Evolutionary conservation across 2,888 invertebrate species (phyloP).

Genomic region (Drosophila borborema): DNA sequence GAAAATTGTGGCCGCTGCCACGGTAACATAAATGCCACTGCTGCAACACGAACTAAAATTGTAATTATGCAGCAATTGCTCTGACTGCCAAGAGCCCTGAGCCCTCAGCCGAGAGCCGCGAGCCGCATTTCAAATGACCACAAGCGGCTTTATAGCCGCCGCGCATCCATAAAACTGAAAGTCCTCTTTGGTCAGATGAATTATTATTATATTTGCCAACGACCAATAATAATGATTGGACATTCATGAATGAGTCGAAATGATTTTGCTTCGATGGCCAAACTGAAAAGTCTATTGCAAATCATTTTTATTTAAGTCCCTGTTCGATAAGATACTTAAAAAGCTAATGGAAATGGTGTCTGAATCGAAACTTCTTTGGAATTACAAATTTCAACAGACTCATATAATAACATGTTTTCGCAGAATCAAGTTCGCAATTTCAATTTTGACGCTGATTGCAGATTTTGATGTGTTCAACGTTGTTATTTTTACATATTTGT

Average conservation of each 20-base stretch:
- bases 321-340: background rate
- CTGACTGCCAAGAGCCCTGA: slow-evolving; percentile 21
- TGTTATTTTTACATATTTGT: background rate
- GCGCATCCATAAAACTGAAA: slow-evolving; percentile 15
- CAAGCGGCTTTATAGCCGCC: slow-evolving; percentile 43
- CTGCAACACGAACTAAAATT: slow-evolving; percentile 69
- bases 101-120: slow-evolving; percentile 12
- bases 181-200: slow-evolving; percentile 1
- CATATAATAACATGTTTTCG: background rate
- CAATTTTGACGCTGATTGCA: slow-evolving; percentile 2
- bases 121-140: slow-evolving; percentile 47
- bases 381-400: background rate
- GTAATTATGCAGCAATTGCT: slow-evolving; percentile 74
- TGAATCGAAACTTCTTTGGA: background rate
- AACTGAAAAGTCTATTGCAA: background rate
- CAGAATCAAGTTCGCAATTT: slow-evolving; percentile 2
- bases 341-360: background rate
- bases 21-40: slow-evolving; percentile 46
- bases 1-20: slow-evolving; percentile 59
- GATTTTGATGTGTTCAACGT: background rate
- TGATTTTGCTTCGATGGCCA: background rate
- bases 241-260: background rate
- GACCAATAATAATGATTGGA: background rate
- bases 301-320: background rate
- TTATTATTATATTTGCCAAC: background rate